Evolutionary conservation across 2,797 vertebrate genomes (phyloP), one percentile per base, ranked within the genome.

Genomic region (Pelobates cultripes): DNA sequence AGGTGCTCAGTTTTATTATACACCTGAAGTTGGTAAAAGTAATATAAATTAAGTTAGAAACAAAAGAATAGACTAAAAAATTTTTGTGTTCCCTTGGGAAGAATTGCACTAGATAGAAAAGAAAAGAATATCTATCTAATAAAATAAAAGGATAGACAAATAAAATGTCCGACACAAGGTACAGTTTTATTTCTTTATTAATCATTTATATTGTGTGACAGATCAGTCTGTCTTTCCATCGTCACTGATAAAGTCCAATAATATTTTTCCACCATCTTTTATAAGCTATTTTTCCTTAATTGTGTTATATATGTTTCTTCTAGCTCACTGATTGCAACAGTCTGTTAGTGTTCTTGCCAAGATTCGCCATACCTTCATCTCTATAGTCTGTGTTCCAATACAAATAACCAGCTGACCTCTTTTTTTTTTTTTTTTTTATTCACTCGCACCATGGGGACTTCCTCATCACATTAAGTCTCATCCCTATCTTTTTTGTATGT

Each of bases 341-440:
- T 40, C 61, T 64, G 61, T 60, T 60, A 8, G 61, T n/a, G 1
- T 28, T 40, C 6, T 7, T 28, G 0, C 17, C 61, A 40, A 40
- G 28, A 40, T 28, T 57, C 3, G 8, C 55, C 1, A 3, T 57
- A 15, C 13, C 9, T 57, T 57, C 14, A 12, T 57, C 55, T 14
- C 61, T 40, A 2, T 60, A 28, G 61, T 12, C 61, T 64, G 28
- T n/a, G n/a, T 17, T 28, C 61, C 4, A 7, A 28, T 40, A 64
- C 61, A 64, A 64, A 64, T 64, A 64, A 40, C n/a, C n/a, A 40
- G 6, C n/a, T 64, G 61, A 17, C 61, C 28, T 64, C 61, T 64
- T 64, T 64, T 10, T 64, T n/a, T 40, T 64, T 64, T 64, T 64
- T 10, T 64, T n/a, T 40, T 64, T 40, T 2, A n/a, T 64, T 64